Conservation (phyloP, 2,113 vertebrate species). For the Orycteropus afer region DNA sequence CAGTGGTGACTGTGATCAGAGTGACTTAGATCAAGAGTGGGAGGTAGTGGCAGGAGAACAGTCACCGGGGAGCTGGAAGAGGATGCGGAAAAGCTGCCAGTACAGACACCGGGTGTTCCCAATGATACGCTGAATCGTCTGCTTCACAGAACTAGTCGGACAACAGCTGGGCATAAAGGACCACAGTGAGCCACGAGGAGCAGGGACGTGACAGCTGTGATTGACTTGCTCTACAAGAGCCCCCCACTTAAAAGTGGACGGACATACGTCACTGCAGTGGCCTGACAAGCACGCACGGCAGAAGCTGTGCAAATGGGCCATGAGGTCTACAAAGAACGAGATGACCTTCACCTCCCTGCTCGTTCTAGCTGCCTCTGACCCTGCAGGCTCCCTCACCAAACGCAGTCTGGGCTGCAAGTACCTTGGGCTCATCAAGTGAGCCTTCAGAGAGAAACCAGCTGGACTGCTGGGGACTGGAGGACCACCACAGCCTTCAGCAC, state of each 20-base stretch:
- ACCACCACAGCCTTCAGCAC: background rate
- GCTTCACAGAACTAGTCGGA: background rate
- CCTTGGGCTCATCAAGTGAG: background rate
- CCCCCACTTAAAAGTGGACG: no score
- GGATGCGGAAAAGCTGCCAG: background rate
- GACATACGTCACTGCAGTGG: background rate
- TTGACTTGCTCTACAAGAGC: background rate
- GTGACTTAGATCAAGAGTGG: no score
- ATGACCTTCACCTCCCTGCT: no score
- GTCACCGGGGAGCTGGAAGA: background rate
- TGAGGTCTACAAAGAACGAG: background rate
- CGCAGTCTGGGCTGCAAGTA: background rate
- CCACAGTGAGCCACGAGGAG: fast-evolving
- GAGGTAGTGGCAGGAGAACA: background rate
- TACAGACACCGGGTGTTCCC: background rate
- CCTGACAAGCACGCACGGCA: fast-evolving
- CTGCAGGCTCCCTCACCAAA: no score
- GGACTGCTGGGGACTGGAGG: background rate
- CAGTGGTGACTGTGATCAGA: background rate
- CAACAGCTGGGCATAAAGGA: background rate
- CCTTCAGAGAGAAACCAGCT: background rate
- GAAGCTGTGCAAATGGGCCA: fast-evolving
- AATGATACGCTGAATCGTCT: background rate
- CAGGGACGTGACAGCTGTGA: fast-evolving
- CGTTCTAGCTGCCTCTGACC: no score